Evolutionary conservation across 2,113 vertebrate species (phyloP).

Genomic region (Nycticryphes semicollaris): DNA sequence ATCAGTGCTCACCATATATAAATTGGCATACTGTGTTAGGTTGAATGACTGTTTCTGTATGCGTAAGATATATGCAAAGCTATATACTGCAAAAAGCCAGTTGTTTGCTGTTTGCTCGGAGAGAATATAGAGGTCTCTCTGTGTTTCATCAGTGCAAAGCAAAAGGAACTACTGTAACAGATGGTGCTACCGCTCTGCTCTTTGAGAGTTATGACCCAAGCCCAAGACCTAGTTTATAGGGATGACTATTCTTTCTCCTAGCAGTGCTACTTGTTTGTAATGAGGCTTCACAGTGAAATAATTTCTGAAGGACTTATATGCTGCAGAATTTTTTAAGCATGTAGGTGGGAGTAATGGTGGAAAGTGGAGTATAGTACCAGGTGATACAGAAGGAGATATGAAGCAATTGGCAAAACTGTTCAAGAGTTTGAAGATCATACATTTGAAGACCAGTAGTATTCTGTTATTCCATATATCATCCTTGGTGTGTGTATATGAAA

Average conservation of each 20-base stretch:
- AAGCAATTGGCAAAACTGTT: background rate
- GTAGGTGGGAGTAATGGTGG: background rate
- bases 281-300: background rate
- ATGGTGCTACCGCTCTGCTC: background rate
- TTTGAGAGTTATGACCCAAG: background rate
- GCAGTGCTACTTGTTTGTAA: background rate
- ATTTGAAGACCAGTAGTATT: background rate
- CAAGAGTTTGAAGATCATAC: background rate
- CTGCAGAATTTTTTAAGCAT: background rate
- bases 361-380: background rate
- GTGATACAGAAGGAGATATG: background rate
- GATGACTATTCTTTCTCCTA: background rate
- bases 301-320: background rate
- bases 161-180: background rate
- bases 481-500: background rate
- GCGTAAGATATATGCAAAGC: background rate
- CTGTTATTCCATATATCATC: background rate
- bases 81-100: background rate
- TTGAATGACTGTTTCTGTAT: background rate
- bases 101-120: background rate
- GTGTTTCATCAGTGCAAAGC: background rate
- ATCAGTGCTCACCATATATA: background rate
- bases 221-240: background rate
- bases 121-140: background rate
- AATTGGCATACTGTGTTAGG: background rate